These are phyloP conservation scores for Ceryle rudis DNA, from an alignment of 2,797 vertebrate species.

Conservation along the genomic window DNA sequence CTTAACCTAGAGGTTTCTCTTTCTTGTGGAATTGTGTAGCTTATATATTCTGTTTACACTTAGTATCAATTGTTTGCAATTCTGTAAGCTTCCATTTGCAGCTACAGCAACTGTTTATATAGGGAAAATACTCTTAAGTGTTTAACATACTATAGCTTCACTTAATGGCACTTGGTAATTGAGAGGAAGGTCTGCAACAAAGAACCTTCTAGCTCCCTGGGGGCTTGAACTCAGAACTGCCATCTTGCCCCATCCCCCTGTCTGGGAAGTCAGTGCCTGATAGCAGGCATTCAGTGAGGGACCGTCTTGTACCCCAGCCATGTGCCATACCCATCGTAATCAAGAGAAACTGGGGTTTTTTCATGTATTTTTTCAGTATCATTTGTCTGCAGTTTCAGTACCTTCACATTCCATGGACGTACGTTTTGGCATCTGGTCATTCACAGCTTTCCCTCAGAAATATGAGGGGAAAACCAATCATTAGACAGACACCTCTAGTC, in stretches of 20 bases:
- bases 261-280: neutral
- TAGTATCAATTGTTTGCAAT: neutral
- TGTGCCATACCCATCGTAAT: accelerated
- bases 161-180: neutral
- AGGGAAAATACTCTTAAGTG: neutral
- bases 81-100: neutral
- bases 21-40: neutral
- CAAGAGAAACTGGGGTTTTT: neutral
- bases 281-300: neutral
- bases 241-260: neutral
- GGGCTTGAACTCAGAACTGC: neutral
- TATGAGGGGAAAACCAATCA: accelerated
- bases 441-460: neutral
- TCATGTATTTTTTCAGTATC: accelerated
- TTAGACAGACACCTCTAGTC: neutral
- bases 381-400: neutral
- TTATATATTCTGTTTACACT: neutral
- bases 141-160: neutral
- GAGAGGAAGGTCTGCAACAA: neutral
- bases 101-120: constrained; percentile 20
- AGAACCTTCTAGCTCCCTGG: accelerated
- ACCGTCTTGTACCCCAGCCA: neutral
- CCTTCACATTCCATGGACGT: neutral
- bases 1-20: neutral
- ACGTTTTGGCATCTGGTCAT: neutral